Conservation (phyloP, 1,140 invertebrate species). For the Pomacea maculata region DNA sequence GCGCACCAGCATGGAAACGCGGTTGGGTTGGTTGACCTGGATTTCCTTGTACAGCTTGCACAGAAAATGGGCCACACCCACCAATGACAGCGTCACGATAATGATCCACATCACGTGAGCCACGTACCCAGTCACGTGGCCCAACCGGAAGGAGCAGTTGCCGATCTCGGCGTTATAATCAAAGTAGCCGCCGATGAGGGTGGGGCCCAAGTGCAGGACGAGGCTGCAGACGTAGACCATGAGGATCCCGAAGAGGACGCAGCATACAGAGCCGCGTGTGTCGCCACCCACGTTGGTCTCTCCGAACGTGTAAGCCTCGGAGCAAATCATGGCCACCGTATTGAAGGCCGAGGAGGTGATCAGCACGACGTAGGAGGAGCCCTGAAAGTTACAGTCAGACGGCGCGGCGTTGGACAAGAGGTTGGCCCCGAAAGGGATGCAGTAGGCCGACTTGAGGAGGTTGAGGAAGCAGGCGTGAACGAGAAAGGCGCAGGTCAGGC, state of each 20-base stretch:
- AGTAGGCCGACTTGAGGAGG: slow-evolving; percentile 59
- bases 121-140: slow-evolving; percentile 61
- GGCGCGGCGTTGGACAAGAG: slow-evolving; percentile 56
- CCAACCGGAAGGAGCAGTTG: slow-evolving; percentile 57
- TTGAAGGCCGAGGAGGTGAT: slow-evolving; percentile 63
- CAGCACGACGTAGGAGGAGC: slow-evolving; percentile 59
- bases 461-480: slow-evolving; percentile 62
- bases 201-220: slow-evolving; percentile 65
- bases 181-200: slow-evolving; percentile 64
- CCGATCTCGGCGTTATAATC: slow-evolving; percentile 61
- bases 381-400: slow-evolving; percentile 56
- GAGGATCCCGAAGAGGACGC: slow-evolving; percentile 61
- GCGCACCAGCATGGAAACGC: slow-evolving; percentile 60
- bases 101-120: slow-evolving; percentile 64
- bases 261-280: slow-evolving; percentile 58
- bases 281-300: slow-evolving; percentile 61
- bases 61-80: slow-evolving; percentile 58
- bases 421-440: slow-evolving; percentile 63
- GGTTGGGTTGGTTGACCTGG: slow-evolving; percentile 58
- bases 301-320: slow-evolving; percentile 64
- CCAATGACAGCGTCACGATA: slow-evolving; percentile 58
- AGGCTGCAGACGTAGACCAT: slow-evolving; percentile 63
- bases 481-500: slow-evolving; percentile 62
- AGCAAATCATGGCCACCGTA: slow-evolving; percentile 63
- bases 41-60: slow-evolving; percentile 61